Conservation (phyloP, 1,140 invertebrate genomes). For the Drosophila nigromelanica region DNA sequence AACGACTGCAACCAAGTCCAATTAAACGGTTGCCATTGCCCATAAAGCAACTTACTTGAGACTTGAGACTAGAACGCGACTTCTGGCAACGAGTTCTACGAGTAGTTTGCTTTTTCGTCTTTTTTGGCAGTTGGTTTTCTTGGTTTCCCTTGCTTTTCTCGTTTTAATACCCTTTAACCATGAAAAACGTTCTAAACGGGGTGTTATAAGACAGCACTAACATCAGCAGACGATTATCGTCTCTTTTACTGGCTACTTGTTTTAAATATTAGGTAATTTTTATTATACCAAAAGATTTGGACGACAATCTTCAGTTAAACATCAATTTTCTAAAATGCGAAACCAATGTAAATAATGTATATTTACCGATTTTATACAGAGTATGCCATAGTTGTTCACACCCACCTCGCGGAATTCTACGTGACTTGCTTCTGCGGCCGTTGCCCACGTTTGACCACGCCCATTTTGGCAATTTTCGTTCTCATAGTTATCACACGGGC, state of each 20-base stretch:
- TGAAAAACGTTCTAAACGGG: too few species aligned
- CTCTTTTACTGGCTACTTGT: too few species aligned
- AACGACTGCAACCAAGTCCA: slow-evolving; percentile 41
- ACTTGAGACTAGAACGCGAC: slow-evolving; percentile 35
- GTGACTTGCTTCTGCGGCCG: slow-evolving; percentile 1
- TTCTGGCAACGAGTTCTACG: slow-evolving; percentile 42
- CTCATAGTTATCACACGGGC: slow-evolving; percentile 21
- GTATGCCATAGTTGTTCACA: neutral
- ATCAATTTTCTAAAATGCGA: too few species aligned
- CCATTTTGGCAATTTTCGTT: slow-evolving; percentile 10
- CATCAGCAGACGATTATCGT: too few species aligned
- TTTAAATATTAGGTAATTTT: too few species aligned
- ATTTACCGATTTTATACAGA: neutral
- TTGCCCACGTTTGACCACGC: slow-evolving; percentile 2
- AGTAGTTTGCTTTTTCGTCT: slow-evolving; percentile 10
- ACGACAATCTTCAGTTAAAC: too few species aligned
- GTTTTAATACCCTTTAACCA: slow-evolving; percentile 1
- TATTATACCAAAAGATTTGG: too few species aligned
- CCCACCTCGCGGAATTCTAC: neutral
- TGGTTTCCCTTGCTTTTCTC: slow-evolving; percentile 6
- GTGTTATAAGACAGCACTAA: too few species aligned
- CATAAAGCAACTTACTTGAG: slow-evolving; percentile 67
- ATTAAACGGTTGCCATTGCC: slow-evolving; percentile 63
- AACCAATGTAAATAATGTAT: too few species aligned
- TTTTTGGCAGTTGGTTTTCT: slow-evolving; percentile 39